These are phyloP conservation scores for Myotis lucifugus DNA, from an alignment of 2,113 vertebrate genomes.

Conservation along the genomic window DNA sequence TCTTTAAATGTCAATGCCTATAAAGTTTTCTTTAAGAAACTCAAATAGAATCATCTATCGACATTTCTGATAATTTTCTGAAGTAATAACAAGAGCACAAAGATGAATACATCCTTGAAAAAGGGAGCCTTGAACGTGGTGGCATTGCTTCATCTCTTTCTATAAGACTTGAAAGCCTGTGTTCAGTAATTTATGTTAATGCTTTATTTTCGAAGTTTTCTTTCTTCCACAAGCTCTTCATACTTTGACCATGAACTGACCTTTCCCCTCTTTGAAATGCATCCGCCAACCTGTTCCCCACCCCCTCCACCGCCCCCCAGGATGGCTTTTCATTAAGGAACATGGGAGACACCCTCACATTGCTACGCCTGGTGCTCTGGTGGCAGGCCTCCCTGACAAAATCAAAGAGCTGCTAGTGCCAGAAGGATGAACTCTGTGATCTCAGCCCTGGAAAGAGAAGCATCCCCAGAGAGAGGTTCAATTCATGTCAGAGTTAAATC, in stretches of 20 bases:
- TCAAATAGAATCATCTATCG: conserved; percentile 29
- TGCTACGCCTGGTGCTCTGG: conserved; percentile 41
- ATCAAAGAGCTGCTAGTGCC: conserved; percentile 70
- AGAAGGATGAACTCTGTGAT: conserved; percentile 74
- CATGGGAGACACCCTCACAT: conserved; percentile 46
- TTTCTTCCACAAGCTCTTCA: conserved; percentile 73
- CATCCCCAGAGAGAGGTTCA: conserved; percentile 71
- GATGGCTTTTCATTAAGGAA: conserved; percentile 74
- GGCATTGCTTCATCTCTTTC: conserved; percentile 67
- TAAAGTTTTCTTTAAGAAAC: conserved; percentile 74
- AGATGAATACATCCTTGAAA: conserved; percentile 52
- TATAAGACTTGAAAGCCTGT: conserved; percentile 64
- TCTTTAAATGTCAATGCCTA: conserved; percentile 53
- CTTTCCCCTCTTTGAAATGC: conserved; percentile 78
- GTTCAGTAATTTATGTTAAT: conserved; percentile 79
- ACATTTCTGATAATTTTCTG: conserved; percentile 65
- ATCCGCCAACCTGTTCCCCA: conserved; percentile 43
- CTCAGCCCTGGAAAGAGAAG: conserved; percentile 71
- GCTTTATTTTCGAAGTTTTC: conserved; percentile 79
- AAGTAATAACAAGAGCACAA: conserved; percentile 67
- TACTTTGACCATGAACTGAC: conserved; percentile 73
- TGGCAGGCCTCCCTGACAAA: conserved; percentile 67
- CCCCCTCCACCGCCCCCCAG: background rate
- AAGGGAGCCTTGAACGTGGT: conserved; percentile 30
- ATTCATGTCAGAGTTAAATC: conserved; percentile 70